A percentile compares a stretch with the other conserved stretches of the same genome.
Conservation (phyloP, 2,113 vertebrate genomes). For the Corythornis vintsioides region DNA sequence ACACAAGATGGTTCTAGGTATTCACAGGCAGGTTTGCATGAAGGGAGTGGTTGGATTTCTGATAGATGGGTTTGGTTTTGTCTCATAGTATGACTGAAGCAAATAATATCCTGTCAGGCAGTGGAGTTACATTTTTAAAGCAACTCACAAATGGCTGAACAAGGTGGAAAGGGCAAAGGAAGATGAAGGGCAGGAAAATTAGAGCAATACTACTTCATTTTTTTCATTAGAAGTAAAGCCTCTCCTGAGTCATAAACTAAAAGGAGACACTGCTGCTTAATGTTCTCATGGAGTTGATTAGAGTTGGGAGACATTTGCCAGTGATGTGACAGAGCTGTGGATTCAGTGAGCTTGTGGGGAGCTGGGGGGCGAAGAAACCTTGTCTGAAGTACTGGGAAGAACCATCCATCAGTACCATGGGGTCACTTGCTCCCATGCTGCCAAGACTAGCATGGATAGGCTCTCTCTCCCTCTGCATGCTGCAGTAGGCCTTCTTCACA, state of each 20-base stretch:
- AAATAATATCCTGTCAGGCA: neutral
- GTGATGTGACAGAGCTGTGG: neutral
- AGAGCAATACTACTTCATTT: neutral
- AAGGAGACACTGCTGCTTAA: constrained; percentile 2
- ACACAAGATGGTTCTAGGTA: neutral
- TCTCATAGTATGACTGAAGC: neutral
- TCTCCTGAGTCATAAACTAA: neutral
- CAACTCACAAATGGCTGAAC: neutral
- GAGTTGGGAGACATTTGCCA: neutral
- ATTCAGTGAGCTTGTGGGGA: neutral
- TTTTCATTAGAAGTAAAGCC: neutral
- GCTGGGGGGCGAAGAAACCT: neutral
- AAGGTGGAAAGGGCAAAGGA: neutral
- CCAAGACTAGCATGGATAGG: neutral
- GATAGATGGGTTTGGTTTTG: neutral
- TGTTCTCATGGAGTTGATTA: constrained; percentile 28
- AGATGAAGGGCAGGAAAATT: neutral
- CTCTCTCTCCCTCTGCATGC: neutral
- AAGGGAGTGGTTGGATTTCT: neutral
- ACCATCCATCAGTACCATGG: neutral
- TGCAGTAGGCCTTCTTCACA: neutral
- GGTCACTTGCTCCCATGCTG: neutral
- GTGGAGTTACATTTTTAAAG: neutral
- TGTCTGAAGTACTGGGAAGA: neutral
- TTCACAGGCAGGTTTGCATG: neutral